phyloP scores from a whole-genome alignment of 1,140 invertebrate genomes.

The Bombus breviceps region DNA sequence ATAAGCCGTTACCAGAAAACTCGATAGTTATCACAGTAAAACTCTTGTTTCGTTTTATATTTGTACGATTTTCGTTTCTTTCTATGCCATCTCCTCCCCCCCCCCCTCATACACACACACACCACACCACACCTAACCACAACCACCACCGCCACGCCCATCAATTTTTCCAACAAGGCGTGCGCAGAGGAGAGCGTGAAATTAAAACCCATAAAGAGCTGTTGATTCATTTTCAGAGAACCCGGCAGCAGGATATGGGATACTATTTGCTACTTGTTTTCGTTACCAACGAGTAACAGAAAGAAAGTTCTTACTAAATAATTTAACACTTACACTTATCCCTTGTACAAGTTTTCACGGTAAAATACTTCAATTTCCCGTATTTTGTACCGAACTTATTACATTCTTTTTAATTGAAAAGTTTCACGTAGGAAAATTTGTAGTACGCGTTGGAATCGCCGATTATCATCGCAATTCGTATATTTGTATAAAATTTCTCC shows the following conservation, averaged over 20 bases:
- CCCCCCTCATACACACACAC: too few relatives aligned
- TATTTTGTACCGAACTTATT: background rate
- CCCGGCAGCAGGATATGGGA: background rate
- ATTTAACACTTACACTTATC: background rate
- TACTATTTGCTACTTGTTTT: background rate
- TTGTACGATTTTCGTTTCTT: background rate
- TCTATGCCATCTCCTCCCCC: too few relatives aligned
- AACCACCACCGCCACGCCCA: too few relatives aligned
- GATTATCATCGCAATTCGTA: too few relatives aligned
- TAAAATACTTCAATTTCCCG: background rate
- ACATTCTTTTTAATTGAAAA: background rate
- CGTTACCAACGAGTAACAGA: too few relatives aligned
- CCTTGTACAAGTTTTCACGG: background rate
- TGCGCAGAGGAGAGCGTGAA: background rate
- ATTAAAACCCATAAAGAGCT: background rate
- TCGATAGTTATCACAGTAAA: slow-evolving; percentile 6
- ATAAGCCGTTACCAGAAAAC: background rate
- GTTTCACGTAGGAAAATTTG: background rate
- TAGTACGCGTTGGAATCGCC: background rate
- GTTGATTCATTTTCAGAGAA: background rate
- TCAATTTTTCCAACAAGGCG: background rate
- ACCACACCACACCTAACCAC: too few relatives aligned
- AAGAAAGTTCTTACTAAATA: background rate
- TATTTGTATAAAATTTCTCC: too few relatives aligned
- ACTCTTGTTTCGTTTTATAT: slow-evolving; percentile 5